phyloP scores from a whole-genome alignment of 2,797 vertebrate genomes.

The Mionectes olivaceus region DNA sequence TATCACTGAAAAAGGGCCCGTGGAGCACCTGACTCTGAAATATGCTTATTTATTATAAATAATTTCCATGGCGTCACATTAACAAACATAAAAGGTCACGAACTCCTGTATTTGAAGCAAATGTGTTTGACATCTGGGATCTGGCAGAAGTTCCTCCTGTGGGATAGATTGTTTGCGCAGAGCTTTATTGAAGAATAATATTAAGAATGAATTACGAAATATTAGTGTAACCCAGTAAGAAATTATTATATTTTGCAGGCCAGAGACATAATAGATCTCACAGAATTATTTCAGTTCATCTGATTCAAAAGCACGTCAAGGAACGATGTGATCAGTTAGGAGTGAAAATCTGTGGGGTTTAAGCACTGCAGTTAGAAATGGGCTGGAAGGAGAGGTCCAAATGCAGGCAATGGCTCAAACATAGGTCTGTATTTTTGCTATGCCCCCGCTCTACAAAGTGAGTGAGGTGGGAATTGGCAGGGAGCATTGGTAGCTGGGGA shows the following conservation, averaged over 20 bases:
- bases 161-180: slow-evolving; percentile 74
- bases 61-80: slow-evolving; percentile 72
- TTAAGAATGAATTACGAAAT: slow-evolving; percentile 72
- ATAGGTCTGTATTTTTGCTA: rapidly evolving
- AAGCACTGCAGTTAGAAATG: background rate
- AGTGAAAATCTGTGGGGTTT: background rate
- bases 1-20: slow-evolving; percentile 10
- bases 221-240: slow-evolving; percentile 74
- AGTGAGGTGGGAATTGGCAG: background rate
- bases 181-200: slow-evolving; percentile 75
- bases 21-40: slow-evolving; percentile 52
- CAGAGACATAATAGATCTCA: slow-evolving; percentile 57
- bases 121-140: slow-evolving; percentile 77
- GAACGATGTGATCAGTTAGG: background rate
- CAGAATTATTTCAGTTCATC: slow-evolving; percentile 23
- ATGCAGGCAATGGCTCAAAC: background rate
- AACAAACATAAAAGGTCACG: slow-evolving; percentile 73
- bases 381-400: background rate
- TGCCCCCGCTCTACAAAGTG: rapidly evolving
- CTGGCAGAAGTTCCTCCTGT: slow-evolving; percentile 71
- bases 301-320: slow-evolving; percentile 41
- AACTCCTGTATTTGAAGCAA: slow-evolving; percentile 75
- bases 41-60: slow-evolving; percentile 67
- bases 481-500: background rate
- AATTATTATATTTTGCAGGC: slow-evolving; percentile 43